Percentiles rank a stretch among this genome's conserved stretches.
Conservation (phyloP, 2,113 vertebrate species). For the Odontophorus gujanensis region DNA sequence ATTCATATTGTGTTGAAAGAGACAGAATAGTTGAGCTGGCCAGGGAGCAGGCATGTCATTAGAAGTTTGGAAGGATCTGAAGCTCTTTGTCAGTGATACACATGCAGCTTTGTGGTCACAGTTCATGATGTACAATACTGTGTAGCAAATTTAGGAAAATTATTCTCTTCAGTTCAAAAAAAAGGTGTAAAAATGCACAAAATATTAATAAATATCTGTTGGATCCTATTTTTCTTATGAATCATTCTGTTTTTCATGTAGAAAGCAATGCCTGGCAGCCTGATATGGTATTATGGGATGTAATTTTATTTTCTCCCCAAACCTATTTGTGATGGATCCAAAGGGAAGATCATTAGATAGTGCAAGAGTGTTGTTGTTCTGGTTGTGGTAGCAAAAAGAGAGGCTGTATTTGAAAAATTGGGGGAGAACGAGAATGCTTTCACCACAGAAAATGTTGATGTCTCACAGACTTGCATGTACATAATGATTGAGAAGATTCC, state of each 20-base stretch:
- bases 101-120: background rate
- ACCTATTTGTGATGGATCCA: background rate
- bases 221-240: background rate
- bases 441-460: background rate
- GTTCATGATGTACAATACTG: accelerated
- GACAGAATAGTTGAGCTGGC: background rate
- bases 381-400: background rate
- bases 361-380: background rate
- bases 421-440: background rate
- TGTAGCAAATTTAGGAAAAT: background rate
- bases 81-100: background rate
- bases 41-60: background rate
- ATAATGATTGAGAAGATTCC: background rate
- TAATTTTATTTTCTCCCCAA: background rate
- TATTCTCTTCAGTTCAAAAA: background rate
- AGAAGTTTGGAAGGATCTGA: background rate
- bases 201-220: background rate
- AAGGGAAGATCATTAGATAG: background rate
- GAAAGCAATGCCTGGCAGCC: background rate
- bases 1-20: background rate
- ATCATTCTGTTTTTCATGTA: background rate
- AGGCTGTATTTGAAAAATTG: background rate
- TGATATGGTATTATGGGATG: background rate
- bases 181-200: background rate
- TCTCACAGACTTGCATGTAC: background rate